phyloP scores from a whole-genome alignment of 2,113 vertebrate species.

The Catagonus wagneri region DNA sequence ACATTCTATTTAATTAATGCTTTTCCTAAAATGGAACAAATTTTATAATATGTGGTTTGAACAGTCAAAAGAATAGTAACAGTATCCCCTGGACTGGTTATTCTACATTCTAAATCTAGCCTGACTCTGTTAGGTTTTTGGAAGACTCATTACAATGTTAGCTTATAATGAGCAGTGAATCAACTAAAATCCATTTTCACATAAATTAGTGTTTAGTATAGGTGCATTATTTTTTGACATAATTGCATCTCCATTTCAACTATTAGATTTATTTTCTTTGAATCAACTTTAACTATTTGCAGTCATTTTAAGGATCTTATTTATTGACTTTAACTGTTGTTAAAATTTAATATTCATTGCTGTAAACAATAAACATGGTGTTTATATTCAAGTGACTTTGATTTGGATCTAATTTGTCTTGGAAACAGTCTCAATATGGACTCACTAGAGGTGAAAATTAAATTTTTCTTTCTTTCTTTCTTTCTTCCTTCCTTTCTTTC shows the following conservation, averaged over 20 bases:
- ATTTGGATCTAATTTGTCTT: constrained; percentile 17
- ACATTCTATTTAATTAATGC: constrained; percentile 2
- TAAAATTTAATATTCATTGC: background rate
- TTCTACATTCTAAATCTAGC: constrained; percentile 1
- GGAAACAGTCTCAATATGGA: background rate
- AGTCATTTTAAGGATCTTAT: constrained; percentile 29
- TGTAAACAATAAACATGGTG: background rate
- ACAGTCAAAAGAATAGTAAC: constrained; percentile 44
- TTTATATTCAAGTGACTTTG: background rate
- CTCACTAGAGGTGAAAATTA: background rate
- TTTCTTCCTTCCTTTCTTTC: too few species aligned
- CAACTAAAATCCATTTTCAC: constrained; percentile 60
- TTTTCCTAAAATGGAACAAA: constrained; percentile 24
- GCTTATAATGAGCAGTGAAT: constrained; percentile 33
- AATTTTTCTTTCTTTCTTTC: background rate
- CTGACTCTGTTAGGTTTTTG: constrained; percentile 47
- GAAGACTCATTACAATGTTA: constrained; percentile 41
- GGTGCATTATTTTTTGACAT: constrained; percentile 58
- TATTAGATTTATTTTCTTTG: constrained; percentile 31
- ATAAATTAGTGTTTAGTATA: constrained; percentile 3
- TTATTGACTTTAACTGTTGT: constrained; percentile 38
- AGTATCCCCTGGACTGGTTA: background rate
- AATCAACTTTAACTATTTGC: constrained; percentile 25
- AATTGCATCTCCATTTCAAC: constrained; percentile 18
- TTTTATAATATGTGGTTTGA: constrained; percentile 15